A percentile compares a stretch with the other conserved stretches of the same genome.
Conservation (phyloP, 1,140 invertebrate genomes). For the Heterodera carotae region DNA sequence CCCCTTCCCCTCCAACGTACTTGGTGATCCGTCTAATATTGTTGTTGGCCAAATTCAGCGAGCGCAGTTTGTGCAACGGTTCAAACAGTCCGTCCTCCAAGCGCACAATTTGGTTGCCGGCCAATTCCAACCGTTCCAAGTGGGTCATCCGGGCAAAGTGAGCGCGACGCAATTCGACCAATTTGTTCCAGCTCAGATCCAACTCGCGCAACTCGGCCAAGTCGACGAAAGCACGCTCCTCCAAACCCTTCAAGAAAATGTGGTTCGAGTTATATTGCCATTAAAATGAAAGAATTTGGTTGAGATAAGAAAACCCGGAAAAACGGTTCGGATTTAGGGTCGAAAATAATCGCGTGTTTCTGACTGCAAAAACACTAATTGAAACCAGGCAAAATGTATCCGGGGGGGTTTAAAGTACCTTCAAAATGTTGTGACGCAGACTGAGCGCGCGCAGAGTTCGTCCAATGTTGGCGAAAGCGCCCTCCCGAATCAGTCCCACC, state of each 20-base stretch:
- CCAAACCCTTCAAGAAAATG: constrained; percentile 34
- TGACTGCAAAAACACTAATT: too few relatives aligned
- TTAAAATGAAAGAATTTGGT: too few relatives aligned
- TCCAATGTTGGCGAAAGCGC: constrained; percentile 41
- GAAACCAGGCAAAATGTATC: too few relatives aligned
- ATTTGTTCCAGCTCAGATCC: constrained; percentile 44
- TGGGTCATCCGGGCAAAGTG: constrained; percentile 39
- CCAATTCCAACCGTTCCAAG: constrained; percentile 41
- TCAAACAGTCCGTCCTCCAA: constrained; percentile 59
- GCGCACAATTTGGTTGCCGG: constrained; percentile 46
- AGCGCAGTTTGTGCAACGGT: constrained; percentile 46
- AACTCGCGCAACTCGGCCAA: constrained; percentile 32
- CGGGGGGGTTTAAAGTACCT: too few relatives aligned
- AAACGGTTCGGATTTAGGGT: too few relatives aligned
- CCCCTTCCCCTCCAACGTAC: constrained; percentile 27
- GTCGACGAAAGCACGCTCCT: constrained; percentile 44
- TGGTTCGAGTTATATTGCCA: too few relatives aligned
- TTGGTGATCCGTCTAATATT: constrained; percentile 53
- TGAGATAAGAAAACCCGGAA: too few relatives aligned
- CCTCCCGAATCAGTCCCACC: constrained; percentile 51
- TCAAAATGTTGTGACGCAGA: constrained; percentile 53
- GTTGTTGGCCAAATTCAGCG: constrained; percentile 56
- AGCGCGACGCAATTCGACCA: constrained; percentile 25
- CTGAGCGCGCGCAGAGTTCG: constrained; percentile 30
- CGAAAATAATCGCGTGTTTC: too few relatives aligned